Base-by-base conservation (phyloP, 2,113 vertebrate species). In the Balaeniceps rex region DNA sequence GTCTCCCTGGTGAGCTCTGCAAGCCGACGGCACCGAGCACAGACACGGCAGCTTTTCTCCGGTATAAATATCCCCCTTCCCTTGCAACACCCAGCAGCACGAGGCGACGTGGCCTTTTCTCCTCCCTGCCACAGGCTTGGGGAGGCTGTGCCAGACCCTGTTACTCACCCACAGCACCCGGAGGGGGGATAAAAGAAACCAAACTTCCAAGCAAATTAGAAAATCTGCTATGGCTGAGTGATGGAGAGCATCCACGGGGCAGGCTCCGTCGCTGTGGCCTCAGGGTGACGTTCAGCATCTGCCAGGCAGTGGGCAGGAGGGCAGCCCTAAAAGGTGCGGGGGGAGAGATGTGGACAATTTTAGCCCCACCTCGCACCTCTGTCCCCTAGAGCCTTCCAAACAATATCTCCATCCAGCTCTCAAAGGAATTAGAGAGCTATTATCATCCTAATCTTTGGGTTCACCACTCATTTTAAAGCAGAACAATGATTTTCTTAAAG, bases 381-480 rank as follows among this genome's bases (percentile, higher is more conserved):
- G 14, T 57, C 14, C 49, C 25, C 18, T 19, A 4, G 10, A 34
- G 9, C 69, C 58, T 65, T 10, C 42, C 46, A 10, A 16, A 54
- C 8, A 4, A 8, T 4, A 12, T 36, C 8, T 28, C 51, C 31
- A 19, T 23, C 10, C 2, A 0, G n/a, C 24, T 44, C 52, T 16
- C 42, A 6, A 7, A 23, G n/a, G 22, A 65, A 19, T 19, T 3
- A 16, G 19, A 33, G 25, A 42, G 44, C 29, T 22, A 12, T 13
- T 1, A 3, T 2, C 38, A 51, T 4, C 46, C 1, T 5, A 7
- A 4, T 2, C 63, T 29, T 47, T 12, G 12, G 4, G 31, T 14
- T 44, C 34, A 31, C 11, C n/a, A 5, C 34, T 9, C 26, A 4
- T 4, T 18, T 14, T 4, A 24, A 44, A 51, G 31, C 49, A 31